Evolutionary conservation across 2,113 vertebrate species (phyloP), one percentile per base, ranked within the genome.

Genomic region (Aldabrachelys gigantea): DNA sequence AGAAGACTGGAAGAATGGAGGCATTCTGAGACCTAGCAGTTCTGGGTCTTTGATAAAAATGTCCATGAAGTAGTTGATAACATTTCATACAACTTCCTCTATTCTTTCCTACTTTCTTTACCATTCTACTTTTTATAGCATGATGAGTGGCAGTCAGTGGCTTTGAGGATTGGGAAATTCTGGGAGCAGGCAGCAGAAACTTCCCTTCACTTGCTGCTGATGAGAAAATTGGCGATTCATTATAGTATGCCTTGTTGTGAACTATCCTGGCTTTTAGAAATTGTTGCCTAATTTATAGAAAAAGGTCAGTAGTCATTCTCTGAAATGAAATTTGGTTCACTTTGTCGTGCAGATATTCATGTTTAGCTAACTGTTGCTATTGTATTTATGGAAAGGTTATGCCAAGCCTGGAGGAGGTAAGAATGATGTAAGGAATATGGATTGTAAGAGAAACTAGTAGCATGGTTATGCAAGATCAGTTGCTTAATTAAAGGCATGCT

Each of bases 331-430:
- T 31, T 80, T 1, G 5, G n/a, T 2, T 94, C n/a, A 0, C 13
- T 6, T 27, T 1, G 11, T 2, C 0, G 0, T 5, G 19, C 6
- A n/a, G 50, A 2, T 53, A 6, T 3, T 25, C 0, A 0, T 1
- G 3, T 59, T 72, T 44, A 41, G 22, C n/a, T 79, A 13, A 22
- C 11, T 41, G 5, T 24, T 0, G 0, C 41, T 47, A 1, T 82
- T 11, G 53, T 10, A 5, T 24, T 57, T 44, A 25, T 27, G 25
- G 6, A 57, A 56, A 6, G 6, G 13, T 35, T 85, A 2, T 12
- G 13, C 1, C 41, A 79, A 47, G 19, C 13, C 14, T 0, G 0
- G 57, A 81, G 11, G 5, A 3, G 22, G 2, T 17, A 12, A 8
- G 5, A 19, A 4, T 4, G 6, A 0, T 5, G 59, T 31, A 0